Conservation (phyloP, 2,113 vertebrate genomes). For the Edolisoma coerulescens region DNA sequence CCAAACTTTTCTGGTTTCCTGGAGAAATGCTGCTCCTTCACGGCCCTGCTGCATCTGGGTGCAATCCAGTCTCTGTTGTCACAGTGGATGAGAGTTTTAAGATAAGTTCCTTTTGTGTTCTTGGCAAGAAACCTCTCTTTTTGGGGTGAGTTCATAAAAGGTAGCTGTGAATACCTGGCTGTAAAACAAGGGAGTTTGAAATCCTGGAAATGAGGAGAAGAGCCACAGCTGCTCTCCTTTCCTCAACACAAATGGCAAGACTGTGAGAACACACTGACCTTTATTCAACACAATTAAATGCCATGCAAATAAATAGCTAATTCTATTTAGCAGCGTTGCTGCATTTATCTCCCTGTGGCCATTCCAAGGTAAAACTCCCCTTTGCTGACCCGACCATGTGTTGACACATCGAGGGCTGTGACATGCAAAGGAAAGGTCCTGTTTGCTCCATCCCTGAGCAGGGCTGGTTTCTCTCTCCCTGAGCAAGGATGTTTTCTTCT, state of each 20-base stretch:
- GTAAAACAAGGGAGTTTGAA: not conserved
- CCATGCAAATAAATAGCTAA: not conserved
- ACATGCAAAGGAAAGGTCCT: not conserved
- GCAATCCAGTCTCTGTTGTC: not conserved
- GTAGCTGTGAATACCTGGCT: not conserved
- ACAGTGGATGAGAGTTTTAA: not conserved
- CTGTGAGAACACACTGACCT: constrained; percentile 34
- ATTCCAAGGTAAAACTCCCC: not conserved
- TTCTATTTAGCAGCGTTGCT: not conserved
- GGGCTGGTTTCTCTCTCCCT: not conserved
- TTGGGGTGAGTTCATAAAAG: not conserved
- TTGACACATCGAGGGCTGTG: not conserved
- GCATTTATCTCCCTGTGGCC: not conserved
- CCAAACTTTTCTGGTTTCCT: not conserved
- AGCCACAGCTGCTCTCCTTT: not conserved
- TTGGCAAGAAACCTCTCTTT: not conserved
- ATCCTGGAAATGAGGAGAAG: not conserved
- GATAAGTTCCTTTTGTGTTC: not conserved
- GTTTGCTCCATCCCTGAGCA: not conserved
- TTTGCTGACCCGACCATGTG: not conserved
- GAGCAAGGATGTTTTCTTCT: not conserved
- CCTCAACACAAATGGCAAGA: not conserved
- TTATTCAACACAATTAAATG: not conserved
- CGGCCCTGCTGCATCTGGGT: not conserved
- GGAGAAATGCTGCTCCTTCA: not conserved